A percentile compares a stretch with the other conserved stretches of the same genome.
Evolutionary conservation across 2,888 invertebrate species (phyloP).

Genomic region (Leptopterna dolabrata): DNA sequence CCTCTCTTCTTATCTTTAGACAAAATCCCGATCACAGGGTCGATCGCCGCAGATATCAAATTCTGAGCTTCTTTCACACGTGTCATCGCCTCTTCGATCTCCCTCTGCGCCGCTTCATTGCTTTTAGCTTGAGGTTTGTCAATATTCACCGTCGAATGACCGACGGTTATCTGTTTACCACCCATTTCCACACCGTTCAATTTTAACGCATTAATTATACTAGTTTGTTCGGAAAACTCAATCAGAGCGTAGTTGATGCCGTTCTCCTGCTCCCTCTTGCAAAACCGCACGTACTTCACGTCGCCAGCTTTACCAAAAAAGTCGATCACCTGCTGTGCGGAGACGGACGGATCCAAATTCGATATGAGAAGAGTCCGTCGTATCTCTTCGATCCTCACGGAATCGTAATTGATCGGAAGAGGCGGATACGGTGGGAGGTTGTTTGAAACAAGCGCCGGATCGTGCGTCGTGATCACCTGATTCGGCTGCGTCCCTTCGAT

Average conservation of each 20-base stretch:
- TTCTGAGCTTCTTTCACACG: conserved; percentile 96
- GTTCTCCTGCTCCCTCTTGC: conserved; percentile 80
- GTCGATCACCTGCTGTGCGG: conserved; percentile 86
- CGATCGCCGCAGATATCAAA: conserved; percentile 92
- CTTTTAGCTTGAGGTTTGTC: conserved; percentile 94
- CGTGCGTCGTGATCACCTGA: conserved; percentile 88
- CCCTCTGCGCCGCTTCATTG: conserved; percentile 93
- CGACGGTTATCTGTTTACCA: conserved; percentile 78
- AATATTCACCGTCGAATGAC: conserved; percentile 92
- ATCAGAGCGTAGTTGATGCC: conserved; percentile 83
- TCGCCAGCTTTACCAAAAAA: conserved; percentile 90
- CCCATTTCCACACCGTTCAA: conserved; percentile 84
- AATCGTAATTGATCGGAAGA: conserved; percentile 87
- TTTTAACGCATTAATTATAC: conserved; percentile 85
- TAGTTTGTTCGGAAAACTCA: conserved; percentile 93
- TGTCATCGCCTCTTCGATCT: conserved; percentile 97
- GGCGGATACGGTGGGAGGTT: conserved; percentile 92
- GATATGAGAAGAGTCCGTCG: conserved; percentile 90
- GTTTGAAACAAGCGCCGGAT: conserved; percentile 85
- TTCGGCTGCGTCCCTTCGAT: conserved; percentile 85
- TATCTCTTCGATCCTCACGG: conserved; percentile 93
- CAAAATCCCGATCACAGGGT: conserved; percentile 87
- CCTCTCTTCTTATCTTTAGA: conserved; percentile 84
- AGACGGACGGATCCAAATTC: conserved; percentile 79
- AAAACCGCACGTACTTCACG: conserved; percentile 93